Percentiles rank a stretch among this genome's conserved stretches.
phyloP scores from a whole-genome alignment of 2,113 vertebrate species.

The Cryptotis parvus region DNA sequence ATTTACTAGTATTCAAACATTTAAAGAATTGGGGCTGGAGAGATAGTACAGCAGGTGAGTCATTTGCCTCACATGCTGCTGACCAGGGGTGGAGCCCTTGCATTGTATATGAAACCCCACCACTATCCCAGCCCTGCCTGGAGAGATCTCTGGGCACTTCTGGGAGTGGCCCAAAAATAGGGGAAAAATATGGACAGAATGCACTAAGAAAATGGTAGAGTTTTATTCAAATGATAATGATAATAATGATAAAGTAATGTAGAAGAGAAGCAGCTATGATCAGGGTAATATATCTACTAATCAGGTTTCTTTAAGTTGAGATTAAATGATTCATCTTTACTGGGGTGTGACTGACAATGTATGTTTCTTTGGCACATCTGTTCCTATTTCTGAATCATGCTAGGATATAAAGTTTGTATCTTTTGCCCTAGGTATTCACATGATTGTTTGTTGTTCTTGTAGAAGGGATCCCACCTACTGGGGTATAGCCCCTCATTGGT shows the following conservation, averaged over 20 bases:
- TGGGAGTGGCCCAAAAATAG: too few relatives aligned
- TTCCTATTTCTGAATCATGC: constrained; percentile 18
- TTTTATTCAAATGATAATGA: neutral
- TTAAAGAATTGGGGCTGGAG: neutral
- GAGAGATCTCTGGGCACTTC: too few relatives aligned
- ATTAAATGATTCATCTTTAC: constrained; percentile 38
- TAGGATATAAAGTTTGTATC: neutral
- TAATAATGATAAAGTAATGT: neutral
- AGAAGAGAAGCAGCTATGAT: neutral
- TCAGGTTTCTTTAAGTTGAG: constrained; percentile 9
- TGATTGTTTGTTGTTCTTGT: neutral
- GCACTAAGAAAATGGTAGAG: neutral
- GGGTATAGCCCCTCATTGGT: neutral
- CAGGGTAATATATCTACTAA: neutral
- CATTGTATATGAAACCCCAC: too few relatives aligned
- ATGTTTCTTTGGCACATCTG: constrained; percentile 27
- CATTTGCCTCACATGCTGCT: too few relatives aligned
- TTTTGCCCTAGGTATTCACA: neutral
- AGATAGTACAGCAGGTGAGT: too few relatives aligned
- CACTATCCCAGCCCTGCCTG: too few relatives aligned
- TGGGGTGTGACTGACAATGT: neutral
- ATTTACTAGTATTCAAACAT: neutral
- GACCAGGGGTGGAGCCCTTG: too few relatives aligned
- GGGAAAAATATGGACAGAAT: neutral
- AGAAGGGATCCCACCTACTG: neutral